Evolutionary conservation across 2,888 invertebrate genomes (phyloP).

Genomic region (Malacosoma neustria): DNA sequence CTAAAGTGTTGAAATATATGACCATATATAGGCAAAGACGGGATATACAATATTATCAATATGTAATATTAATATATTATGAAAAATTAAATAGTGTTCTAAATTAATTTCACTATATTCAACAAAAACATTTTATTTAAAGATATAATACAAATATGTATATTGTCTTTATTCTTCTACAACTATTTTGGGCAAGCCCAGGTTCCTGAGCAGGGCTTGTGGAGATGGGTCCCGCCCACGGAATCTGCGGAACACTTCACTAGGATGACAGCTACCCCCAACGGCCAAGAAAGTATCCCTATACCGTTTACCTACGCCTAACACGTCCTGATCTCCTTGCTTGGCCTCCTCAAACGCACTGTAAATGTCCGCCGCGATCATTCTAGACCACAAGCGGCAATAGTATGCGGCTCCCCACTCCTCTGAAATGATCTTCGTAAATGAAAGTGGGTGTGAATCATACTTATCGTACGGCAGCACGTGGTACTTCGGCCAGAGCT

Average conservation of each 20-base stretch:
- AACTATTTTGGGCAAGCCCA: conserved; percentile 65
- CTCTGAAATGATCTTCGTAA: conserved; percentile 87
- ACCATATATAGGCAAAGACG: too few species aligned
- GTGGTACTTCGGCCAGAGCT: conserved; percentile 88
- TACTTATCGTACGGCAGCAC: conserved; percentile 83
- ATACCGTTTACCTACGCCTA: conserved; percentile 80
- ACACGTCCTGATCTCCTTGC: conserved; percentile 60
- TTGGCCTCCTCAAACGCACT: conserved; percentile 86
- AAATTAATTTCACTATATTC: conserved; percentile 33
- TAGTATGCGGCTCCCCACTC: conserved; percentile 92
- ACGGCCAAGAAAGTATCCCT: conserved; percentile 87
- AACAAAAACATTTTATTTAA: conserved; percentile 22
- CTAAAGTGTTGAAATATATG: too few species aligned
- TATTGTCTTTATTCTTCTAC: conserved; percentile 39
- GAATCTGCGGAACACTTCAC: conserved; percentile 92
- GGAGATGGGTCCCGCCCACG: conserved; percentile 93
- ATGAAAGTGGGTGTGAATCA: conserved; percentile 90
- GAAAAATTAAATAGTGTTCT: too few species aligned
- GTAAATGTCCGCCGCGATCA: conserved; percentile 93
- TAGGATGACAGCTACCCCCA: conserved; percentile 87
- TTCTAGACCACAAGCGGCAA: conserved; percentile 87
- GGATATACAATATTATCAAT: too few species aligned
- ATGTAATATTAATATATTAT: too few species aligned
- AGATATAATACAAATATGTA: conserved; percentile 27
- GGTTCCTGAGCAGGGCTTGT: conserved; percentile 82